Evolutionary conservation across 2,113 vertebrate genomes (phyloP), one percentile per base, ranked within the genome.

Genomic region (Takifugu flavidus): DNA sequence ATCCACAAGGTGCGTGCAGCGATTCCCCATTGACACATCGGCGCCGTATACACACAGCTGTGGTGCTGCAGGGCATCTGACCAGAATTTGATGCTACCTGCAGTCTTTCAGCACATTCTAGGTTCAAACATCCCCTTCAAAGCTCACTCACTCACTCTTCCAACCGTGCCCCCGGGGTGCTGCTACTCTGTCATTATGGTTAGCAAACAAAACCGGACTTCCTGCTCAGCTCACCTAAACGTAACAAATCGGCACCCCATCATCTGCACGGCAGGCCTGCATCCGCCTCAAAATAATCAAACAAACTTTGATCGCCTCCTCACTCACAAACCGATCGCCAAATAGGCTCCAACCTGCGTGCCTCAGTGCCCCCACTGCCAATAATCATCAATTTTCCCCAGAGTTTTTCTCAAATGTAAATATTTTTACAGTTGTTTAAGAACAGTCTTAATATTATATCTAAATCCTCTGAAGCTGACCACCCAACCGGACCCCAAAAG

Each of bases 111-210:
- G 70, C 82, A 14, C 60, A 57, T 61, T 74, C 43, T 61, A 59
- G 69, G 80, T 86, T 85, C 81, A 85, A 86, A 83, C 72, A 56
- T 46, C 53, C 15, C 60, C 75, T 89, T 88, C 79, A 88, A 91
- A 89, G 89, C 63, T 67, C 56, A 47, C 28, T 29, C 52, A 20
- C 27, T 15, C 26, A 43, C 65, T 45, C 62, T 47, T 53, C 66
- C 78, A 67, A 67, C 65, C 65, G 65, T 70, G 74, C 62, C 84
- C 58, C 2, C 13, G 27, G 56, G 80, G 86, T 60, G 53, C 67
- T 39, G 61, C 66, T 82, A 46, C 77, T 82, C 82, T 89, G 78
- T 89, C 67, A 90, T 89, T 89, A 90, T 56, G 61, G 70, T 70
- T 69, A 59, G 68, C 70, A 77, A 81, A 83, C 74, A 79, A 56